Evolutionary conservation across 2,888 invertebrate species (phyloP).

Genomic region (Mesochorus sp.): DNA sequence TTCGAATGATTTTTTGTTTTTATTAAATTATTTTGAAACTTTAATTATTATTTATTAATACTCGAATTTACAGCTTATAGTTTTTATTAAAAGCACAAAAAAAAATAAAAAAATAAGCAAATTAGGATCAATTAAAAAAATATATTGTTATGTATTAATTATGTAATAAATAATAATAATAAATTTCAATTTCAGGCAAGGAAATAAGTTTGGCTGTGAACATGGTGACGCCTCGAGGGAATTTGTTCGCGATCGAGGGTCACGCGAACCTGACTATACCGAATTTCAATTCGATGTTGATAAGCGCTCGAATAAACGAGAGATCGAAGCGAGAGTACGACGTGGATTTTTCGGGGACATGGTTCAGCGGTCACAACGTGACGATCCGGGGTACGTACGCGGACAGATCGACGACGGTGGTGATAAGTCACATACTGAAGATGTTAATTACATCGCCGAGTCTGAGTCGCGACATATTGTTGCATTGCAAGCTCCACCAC

Average conservation of each 20-base stretch:
- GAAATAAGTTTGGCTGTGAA: constrained; percentile 85
- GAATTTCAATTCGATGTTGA: constrained; percentile 87
- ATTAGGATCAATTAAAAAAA: not conserved
- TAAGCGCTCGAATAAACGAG: constrained; percentile 87
- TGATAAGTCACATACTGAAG: constrained; percentile 87
- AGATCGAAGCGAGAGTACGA: constrained; percentile 87
- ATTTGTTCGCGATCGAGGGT: constrained; percentile 87
- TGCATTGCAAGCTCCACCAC: constrained; percentile 87
- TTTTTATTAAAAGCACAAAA: too few species aligned
- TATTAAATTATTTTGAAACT: too few species aligned
- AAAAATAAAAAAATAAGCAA: not conserved
- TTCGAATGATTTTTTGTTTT: too few species aligned
- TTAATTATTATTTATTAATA: too few species aligned
- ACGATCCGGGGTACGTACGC: constrained; percentile 89
- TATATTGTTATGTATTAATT: not conserved
- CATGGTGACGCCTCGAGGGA: constrained; percentile 86
- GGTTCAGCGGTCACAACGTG: constrained; percentile 91
- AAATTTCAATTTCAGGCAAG: constrained; percentile 79
- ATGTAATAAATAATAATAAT: too few species aligned
- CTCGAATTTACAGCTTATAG: too few species aligned
- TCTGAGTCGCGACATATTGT: constrained; percentile 86
- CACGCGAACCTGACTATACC: constrained; percentile 90
- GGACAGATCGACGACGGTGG: constrained; percentile 87
- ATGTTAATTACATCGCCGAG: constrained; percentile 88
- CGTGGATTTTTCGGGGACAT: constrained; percentile 88